These are phyloP conservation scores for Melospiza melodia DNA, from an alignment of 2,113 vertebrate genomes.

Conservation along the genomic window DNA sequence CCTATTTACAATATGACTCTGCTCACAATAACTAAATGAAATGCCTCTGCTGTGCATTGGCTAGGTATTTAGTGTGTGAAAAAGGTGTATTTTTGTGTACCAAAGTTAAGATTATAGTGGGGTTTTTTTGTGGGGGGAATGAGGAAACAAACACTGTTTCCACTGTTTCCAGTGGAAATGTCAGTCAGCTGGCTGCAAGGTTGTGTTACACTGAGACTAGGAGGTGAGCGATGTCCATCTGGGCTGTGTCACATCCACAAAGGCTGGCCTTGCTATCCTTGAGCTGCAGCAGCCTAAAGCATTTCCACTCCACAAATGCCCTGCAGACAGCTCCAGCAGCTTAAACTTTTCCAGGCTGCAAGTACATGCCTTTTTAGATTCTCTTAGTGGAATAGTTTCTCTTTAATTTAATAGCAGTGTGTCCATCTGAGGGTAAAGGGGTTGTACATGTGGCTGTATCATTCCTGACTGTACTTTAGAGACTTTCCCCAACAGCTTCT, in stretches of 20 bases:
- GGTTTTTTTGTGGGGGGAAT: not conserved
- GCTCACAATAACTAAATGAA: not conserved
- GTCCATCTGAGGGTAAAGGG: not conserved
- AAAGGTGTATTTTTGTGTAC: not conserved
- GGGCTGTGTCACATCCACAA: not conserved
- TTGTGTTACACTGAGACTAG: not conserved
- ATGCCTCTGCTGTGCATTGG: not conserved
- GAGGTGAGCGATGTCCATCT: not conserved
- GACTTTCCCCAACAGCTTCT: not conserved
- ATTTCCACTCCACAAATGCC: not conserved
- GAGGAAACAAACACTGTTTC: not conserved
- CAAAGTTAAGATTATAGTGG: not conserved
- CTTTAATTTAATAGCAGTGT: not conserved
- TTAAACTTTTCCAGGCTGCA: not conserved
- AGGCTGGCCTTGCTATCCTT: not conserved
- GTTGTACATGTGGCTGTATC: not conserved
- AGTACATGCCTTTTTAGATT: not conserved
- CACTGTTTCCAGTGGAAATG: not conserved
- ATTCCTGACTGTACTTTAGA: not conserved
- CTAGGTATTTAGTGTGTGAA: not conserved
- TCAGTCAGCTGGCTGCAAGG: not conserved
- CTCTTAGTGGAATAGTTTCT: not conserved
- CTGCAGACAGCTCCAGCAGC: not conserved
- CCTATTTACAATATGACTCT: conserved; percentile 13
- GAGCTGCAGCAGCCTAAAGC: not conserved